phyloP scores from a whole-genome alignment of 2,888 invertebrate genomes.

The Agriopis leucophaearia region DNA sequence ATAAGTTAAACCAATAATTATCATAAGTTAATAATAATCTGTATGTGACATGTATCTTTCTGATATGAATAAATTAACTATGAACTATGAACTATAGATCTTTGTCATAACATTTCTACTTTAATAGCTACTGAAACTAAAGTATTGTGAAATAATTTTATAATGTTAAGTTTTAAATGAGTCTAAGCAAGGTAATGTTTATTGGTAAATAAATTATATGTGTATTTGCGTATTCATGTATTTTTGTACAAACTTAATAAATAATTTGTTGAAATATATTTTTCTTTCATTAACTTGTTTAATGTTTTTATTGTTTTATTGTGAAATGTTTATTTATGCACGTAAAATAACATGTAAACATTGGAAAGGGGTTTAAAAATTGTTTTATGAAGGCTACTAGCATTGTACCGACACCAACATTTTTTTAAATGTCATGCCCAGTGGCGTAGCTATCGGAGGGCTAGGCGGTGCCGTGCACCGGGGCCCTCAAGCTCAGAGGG shows the following conservation, averaged over 20 bases:
- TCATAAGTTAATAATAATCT: too few species aligned
- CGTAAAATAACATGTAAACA: neutral
- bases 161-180: neutral
- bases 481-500: too few species aligned
- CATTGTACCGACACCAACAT: too few species aligned
- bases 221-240: neutral
- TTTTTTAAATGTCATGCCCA: too few species aligned
- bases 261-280: neutral
- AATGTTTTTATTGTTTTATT: neutral
- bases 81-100: too few species aligned
- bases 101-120: neutral
- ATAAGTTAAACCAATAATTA: too few species aligned
- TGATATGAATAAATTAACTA: too few species aligned
- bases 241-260: constrained; percentile 17
- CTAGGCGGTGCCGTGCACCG: too few species aligned
- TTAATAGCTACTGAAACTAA: neutral
- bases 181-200: neutral
- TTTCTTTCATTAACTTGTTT: neutral
- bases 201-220: neutral
- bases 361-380: too few species aligned
- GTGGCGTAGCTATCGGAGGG: too few species aligned
- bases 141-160: constrained; percentile 7
- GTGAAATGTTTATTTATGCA: neutral
- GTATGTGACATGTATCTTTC: too few species aligned
- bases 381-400: too few species aligned